Evolutionary conservation across 2,797 vertebrate species (phyloP).

Genomic region (Vipera ursinii): DNA sequence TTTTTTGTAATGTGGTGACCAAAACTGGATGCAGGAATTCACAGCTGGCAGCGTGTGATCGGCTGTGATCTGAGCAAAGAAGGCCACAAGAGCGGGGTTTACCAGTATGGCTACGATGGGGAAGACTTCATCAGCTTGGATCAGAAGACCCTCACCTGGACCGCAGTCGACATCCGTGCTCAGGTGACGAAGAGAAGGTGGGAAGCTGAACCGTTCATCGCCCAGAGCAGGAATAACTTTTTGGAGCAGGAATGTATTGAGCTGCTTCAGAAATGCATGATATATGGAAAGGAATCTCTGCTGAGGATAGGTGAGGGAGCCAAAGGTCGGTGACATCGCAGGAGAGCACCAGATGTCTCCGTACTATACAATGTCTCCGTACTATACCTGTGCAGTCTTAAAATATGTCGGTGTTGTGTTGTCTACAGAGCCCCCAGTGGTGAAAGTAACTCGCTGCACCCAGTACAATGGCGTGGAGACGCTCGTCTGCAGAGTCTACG

Average conservation of each 20-base stretch:
- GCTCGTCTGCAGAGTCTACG: background rate
- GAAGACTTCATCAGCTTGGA: background rate
- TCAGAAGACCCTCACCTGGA: background rate
- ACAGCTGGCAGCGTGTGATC: background rate
- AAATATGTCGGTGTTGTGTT: background rate
- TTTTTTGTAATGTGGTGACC: too few species aligned
- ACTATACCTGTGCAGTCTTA: background rate
- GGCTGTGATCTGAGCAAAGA: background rate
- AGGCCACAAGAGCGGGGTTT: background rate
- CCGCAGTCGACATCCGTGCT: background rate
- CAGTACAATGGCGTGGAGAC: background rate
- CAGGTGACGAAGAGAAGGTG: background rate
- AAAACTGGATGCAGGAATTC: background rate
- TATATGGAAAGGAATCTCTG: background rate
- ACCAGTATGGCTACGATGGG: background rate
- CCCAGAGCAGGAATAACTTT: background rate
- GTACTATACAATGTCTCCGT: background rate
- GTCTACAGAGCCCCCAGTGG: background rate
- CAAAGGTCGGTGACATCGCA: background rate
- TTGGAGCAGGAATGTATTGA: background rate
- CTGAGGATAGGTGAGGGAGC: background rate
- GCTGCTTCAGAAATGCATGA: background rate
- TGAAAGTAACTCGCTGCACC: background rate
- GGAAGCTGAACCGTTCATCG: background rate
- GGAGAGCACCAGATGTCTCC: background rate